Base-by-base conservation (phyloP, 2,888 invertebrate species). In the Hydroisotoma schaefferi region DNA sequence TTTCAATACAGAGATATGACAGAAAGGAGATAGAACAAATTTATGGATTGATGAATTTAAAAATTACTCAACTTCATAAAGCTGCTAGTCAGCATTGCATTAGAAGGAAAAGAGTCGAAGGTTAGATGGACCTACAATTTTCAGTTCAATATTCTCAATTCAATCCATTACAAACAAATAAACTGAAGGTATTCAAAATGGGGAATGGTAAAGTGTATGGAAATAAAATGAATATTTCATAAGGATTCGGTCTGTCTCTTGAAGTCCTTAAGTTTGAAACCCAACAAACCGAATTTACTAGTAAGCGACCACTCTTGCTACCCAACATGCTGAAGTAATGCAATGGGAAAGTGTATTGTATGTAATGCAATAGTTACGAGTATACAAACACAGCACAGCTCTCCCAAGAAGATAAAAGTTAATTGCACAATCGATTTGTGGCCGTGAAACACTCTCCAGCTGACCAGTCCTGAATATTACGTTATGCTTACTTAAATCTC, bases 221-320 rank as follows among this genome's bases (percentile, higher is more conserved):
- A 60, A 64, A 37, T 57, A 55, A 52, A 52, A 64, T 64, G 64
- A 64, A 64, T 64, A 64, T 64, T 64, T 64, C 64, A 64, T 64
- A 64, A 61, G 53, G 18, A 22, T 26, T 49, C 48, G 56, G 40
- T n/a, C n/a, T n/a, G n/a, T n/a, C 57, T 63, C 58, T 51, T 63
- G 37, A 28, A 52, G 52, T 52, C 52, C 20, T 52, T 33, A 52
- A 52, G 49, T 28, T 22, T 20, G 20, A 43, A 43, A 6, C 6
- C 43, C 43, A 8, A 33, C 8, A 43, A 47, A 25, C 18, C 49
- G 18, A 52, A 52, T 22, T 52, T 37, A 18, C 29, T 37, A 52
- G 2, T 20, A 33, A 52, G 23, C 37, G n/a, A 52, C n/a, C n/a
- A n/a, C n/a, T n/a, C n/a, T n/a, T n/a, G n/a, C n/a, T n/a, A 52